phyloP scores from a whole-genome alignment of 2,113 vertebrate genomes.

The Sorex araneus region DNA sequence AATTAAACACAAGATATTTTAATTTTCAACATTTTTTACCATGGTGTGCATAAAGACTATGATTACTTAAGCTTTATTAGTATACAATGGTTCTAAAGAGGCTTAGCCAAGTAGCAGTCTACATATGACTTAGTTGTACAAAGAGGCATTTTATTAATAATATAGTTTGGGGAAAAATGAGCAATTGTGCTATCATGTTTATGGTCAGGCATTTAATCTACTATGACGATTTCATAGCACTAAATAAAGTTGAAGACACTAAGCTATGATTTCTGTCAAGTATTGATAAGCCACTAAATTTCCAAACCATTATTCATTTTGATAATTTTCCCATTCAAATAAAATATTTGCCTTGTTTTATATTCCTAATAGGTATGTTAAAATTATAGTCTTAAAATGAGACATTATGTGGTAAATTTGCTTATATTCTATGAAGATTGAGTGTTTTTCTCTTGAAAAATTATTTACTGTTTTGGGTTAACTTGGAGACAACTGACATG shows the following conservation, averaged over 20 bases:
- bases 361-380: conserved; percentile 43
- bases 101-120: background rate
- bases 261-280: conserved; percentile 57
- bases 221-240: background rate
- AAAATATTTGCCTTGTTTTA: background rate
- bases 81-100: background rate
- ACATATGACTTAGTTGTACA: conserved; percentile 35
- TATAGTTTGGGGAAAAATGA: background rate
- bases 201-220: conserved; percentile 6
- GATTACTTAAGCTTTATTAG: conserved; percentile 5
- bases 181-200: background rate
- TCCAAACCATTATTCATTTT: conserved; percentile 47
- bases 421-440: background rate
- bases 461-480: conserved; percentile 21
- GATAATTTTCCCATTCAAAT: conserved; percentile 52
- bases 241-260: conserved; percentile 53
- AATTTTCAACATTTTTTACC: background rate
- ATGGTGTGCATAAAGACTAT: conserved; percentile 30
- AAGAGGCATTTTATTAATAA: conserved; percentile 45
- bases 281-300: conserved; percentile 31
- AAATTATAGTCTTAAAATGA: conserved; percentile 42
- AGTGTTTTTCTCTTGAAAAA: background rate
- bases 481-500: background rate
- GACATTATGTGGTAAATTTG: conserved; percentile 35
- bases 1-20: background rate